phyloP scores from a whole-genome alignment of 2,113 vertebrate genomes.

The Mugil cephalus region DNA sequence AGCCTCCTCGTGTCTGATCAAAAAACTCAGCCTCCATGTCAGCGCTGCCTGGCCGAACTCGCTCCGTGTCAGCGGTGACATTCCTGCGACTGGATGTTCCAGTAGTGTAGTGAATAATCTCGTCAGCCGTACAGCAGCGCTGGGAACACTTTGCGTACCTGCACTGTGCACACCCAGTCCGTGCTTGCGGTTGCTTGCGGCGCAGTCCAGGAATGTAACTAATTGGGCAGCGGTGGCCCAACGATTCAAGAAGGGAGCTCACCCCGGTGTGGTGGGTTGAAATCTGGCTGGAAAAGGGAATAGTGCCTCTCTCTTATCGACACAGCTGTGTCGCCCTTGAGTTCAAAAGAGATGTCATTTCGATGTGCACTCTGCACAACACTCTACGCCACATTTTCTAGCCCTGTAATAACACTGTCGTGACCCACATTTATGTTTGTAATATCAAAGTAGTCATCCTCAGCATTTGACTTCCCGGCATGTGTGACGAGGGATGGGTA shows the following conservation, averaged over 20 bases:
- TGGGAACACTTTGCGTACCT: slow-evolving; percentile 18
- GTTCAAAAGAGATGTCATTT: neutral
- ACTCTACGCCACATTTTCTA: too few relatives aligned
- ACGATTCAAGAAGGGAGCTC: neutral
- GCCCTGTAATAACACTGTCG: too few relatives aligned
- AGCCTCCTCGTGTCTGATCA: slow-evolving; percentile 20
- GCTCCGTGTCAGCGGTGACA: slow-evolving; percentile 21
- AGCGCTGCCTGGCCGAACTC: slow-evolving; percentile 10
- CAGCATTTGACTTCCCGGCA: too few relatives aligned
- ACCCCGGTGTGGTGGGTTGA: neutral
- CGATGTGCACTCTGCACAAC: neutral
- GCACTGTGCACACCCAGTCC: neutral
- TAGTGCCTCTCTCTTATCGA: neutral
- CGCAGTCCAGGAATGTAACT: neutral
- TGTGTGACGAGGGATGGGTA: too few relatives aligned
- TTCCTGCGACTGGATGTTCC: slow-evolving; percentile 50
- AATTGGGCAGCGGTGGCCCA: neutral
- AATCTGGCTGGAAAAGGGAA: neutral
- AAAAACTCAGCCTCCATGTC: slow-evolving; percentile 10
- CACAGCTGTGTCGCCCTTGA: neutral
- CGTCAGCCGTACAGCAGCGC: slow-evolving; percentile 13
- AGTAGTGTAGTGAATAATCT: slow-evolving; percentile 39
- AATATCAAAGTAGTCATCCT: too few relatives aligned
- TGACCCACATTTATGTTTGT: too few relatives aligned
- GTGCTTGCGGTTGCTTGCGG: neutral